These are phyloP conservation scores for Leucopternis melanops DNA, from an alignment of 2,113 vertebrate genomes.

Conservation along the genomic window DNA sequence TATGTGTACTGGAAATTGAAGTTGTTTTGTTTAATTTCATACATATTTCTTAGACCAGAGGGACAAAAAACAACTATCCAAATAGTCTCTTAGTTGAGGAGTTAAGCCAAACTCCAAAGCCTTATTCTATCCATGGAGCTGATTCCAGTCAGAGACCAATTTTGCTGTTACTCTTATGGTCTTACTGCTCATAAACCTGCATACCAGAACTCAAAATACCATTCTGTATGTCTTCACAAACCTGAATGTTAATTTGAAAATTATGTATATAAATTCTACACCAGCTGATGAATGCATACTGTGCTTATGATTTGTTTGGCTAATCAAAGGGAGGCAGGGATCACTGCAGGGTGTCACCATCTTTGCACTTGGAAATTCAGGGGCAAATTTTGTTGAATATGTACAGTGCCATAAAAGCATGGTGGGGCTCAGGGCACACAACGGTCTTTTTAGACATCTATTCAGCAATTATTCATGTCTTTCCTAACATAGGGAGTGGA, in stretches of 20 bases:
- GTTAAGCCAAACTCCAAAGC: neutral
- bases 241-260: neutral
- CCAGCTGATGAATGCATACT: neutral
- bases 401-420: neutral
- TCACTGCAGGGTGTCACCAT: neutral
- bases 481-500: neutral
- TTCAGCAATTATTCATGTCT: neutral
- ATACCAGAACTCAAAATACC: neutral
- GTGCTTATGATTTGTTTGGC: neutral
- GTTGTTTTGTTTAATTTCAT: neutral
- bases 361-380: neutral
- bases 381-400: neutral
- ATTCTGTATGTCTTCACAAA: neutral
- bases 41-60: neutral
- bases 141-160: neutral
- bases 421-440: neutral
- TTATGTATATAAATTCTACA: neutral
- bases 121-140: neutral
- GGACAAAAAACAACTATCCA: neutral
- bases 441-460: neutral
- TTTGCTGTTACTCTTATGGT: neutral
- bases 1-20: neutral
- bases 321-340: neutral
- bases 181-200: neutral
- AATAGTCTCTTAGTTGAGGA: neutral